A percentile compares a stretch with the other conserved stretches of the same genome.
Conservation (phyloP, 2,888 invertebrate species). For the Ptilodon capucinus region DNA sequence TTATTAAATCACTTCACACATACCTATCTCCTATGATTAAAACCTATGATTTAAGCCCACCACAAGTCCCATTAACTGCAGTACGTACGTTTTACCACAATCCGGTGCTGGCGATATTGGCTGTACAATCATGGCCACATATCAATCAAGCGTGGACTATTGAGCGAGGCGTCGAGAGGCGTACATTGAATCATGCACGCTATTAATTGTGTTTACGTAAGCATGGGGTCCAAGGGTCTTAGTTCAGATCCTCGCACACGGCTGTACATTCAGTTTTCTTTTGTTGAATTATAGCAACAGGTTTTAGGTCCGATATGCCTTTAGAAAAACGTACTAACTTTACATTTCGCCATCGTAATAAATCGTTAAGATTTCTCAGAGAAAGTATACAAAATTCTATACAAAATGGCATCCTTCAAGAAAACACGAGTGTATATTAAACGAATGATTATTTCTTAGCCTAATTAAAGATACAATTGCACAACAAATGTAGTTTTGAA, state of each 20-base stretch:
- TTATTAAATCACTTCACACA: too few relatives aligned
- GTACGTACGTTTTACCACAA: constrained; percentile 25
- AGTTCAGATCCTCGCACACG: neutral
- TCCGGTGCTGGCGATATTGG: constrained; percentile 29
- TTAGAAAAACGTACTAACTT: too few relatives aligned
- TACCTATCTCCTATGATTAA: neutral
- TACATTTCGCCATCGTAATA: too few relatives aligned
- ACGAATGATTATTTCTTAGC: too few relatives aligned
- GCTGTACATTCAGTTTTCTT: neutral
- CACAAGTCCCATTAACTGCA: constrained; percentile 31
- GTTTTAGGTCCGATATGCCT: too few relatives aligned
- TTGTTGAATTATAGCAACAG: too few relatives aligned
- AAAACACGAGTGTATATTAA: too few relatives aligned
- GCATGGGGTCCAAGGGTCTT: constrained; percentile 14
- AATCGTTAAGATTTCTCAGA: too few relatives aligned
- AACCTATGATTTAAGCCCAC: constrained; percentile 8
- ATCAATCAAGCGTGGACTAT: constrained; percentile 38
- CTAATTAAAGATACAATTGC: too few relatives aligned
- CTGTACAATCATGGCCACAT: constrained; percentile 31
- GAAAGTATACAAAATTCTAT: too few relatives aligned
- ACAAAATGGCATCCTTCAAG: too few relatives aligned
- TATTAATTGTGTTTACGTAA: constrained; percentile 32
- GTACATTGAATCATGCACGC: constrained; percentile 20
- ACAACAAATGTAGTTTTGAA: too few relatives aligned
- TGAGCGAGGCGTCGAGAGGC: constrained; percentile 24